Conservation (phyloP, 2,797 vertebrate species). For the Muscicapa comitata region DNA sequence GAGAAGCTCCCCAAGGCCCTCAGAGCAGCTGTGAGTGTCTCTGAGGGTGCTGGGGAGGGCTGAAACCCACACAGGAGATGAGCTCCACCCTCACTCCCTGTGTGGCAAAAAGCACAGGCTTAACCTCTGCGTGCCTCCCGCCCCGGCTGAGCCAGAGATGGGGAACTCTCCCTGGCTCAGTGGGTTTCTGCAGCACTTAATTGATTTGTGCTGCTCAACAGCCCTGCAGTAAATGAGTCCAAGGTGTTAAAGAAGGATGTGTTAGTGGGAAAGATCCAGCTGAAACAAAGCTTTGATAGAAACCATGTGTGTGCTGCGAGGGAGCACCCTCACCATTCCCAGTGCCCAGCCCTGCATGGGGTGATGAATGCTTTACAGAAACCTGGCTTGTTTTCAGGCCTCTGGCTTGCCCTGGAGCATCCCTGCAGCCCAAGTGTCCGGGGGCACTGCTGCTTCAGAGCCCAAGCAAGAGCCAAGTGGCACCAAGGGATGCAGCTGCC, state of each 20-base stretch:
- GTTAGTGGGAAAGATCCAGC: not conserved
- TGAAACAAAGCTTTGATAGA: slow-evolving; percentile 20
- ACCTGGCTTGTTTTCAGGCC: not conserved
- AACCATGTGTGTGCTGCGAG: not conserved
- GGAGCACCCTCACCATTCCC: not conserved
- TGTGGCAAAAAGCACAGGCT: not conserved
- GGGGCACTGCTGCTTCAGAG: not conserved
- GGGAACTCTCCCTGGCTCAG: not conserved
- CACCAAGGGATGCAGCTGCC: not conserved
- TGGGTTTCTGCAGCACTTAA: not conserved
- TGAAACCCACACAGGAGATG: not conserved
- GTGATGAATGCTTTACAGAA: not conserved
- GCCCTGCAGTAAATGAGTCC: not conserved
- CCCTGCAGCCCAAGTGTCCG: rapidly evolving
- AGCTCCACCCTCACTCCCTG: not conserved
- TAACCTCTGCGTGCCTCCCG: not conserved
- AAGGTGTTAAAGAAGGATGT: slow-evolving; percentile 33
- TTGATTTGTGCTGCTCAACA: slow-evolving; percentile 16
- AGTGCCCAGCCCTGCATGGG: not conserved
- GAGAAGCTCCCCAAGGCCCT: not conserved
- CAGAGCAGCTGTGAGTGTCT: not conserved
- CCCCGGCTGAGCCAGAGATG: not conserved
- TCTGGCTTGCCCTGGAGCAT: not conserved
- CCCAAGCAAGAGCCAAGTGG: not conserved
- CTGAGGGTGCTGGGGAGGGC: not conserved